These are phyloP conservation scores for Hiodon alosoides DNA, from an alignment of 2,113 vertebrate genomes.

Conservation along the genomic window DNA sequence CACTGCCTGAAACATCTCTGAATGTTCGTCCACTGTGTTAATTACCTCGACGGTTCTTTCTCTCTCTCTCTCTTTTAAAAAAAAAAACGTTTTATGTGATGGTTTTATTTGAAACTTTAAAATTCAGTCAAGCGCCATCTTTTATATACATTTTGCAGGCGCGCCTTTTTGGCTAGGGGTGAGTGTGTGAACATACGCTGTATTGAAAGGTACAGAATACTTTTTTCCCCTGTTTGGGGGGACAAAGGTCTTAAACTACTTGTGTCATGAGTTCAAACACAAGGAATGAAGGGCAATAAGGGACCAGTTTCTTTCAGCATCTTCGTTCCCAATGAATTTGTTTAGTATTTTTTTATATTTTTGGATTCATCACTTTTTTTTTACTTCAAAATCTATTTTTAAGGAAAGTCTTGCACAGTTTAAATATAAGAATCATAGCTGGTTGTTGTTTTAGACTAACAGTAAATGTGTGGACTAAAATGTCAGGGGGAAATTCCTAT, in stretches of 20 bases:
- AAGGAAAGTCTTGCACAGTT: conserved; percentile 96
- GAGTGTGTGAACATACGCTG: background rate
- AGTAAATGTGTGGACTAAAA: conserved; percentile 87
- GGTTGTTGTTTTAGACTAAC: conserved; percentile 93
- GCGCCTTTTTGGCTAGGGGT: background rate
- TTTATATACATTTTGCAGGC: background rate
- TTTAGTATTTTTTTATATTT: conserved; percentile 38
- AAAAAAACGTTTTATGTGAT: conserved; percentile 12
- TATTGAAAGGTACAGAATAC: background rate
- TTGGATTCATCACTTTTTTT: conserved; percentile 48
- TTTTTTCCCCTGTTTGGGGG: background rate
- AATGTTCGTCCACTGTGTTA: conserved; percentile 52
- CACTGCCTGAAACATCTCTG: conserved; percentile 72
- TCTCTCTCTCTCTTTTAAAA: conserved; percentile 24
- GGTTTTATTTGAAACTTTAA: conserved; percentile 37
- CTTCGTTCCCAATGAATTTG: conserved; percentile 61
- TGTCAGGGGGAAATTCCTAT: conserved; percentile 89
- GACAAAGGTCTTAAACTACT: conserved; percentile 48
- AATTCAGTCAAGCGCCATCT: background rate
- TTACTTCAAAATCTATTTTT: conserved; percentile 60
- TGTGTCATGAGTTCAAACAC: conserved; percentile 49
- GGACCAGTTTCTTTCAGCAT: conserved; percentile 83
- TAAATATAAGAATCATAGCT: conserved; percentile 93
- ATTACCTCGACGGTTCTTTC: conserved; percentile 53
- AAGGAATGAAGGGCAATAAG: conserved; percentile 65